These are phyloP conservation scores for Pangasius larnaudii DNA, from an alignment of 2,797 vertebrate genomes.

Conservation along the genomic window DNA sequence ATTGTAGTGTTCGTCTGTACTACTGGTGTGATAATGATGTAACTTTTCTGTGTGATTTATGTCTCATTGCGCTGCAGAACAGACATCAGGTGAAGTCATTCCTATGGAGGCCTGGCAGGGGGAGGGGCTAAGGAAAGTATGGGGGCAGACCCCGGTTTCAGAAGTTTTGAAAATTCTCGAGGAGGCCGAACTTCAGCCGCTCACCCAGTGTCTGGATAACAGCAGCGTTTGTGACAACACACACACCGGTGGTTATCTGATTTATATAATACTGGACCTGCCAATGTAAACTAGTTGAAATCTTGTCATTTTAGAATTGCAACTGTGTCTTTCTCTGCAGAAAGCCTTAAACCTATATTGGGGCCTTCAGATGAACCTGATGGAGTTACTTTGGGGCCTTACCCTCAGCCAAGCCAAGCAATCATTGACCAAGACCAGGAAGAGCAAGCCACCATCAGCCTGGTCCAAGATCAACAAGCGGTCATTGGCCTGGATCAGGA, in stretches of 20 bases:
- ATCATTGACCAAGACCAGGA: conserved; percentile 37
- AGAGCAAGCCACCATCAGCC: conserved; percentile 27
- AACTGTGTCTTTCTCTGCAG: conserved; percentile 50
- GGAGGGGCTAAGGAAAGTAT: conserved; percentile 81
- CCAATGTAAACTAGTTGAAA: background rate
- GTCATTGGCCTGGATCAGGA: conserved; percentile 36
- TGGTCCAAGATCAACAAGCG: conserved; percentile 14
- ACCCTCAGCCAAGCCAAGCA: conserved; percentile 27
- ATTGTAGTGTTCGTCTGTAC: background rate
- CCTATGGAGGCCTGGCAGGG: conserved; percentile 73
- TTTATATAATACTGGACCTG: background rate
- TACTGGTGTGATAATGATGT: background rate
- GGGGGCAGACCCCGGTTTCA: conserved; percentile 82
- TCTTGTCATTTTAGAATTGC: background rate
- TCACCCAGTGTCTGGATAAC: conserved; percentile 80
- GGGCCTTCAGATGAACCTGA: conserved; percentile 42
- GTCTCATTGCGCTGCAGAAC: conserved; percentile 68
- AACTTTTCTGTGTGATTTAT: background rate
- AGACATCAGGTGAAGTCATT: conserved; percentile 84
- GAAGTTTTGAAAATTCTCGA: conserved; percentile 84
- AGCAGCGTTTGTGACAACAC: conserved; percentile 60
- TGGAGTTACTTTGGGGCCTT: conserved; percentile 41
- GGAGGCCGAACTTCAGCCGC: conserved; percentile 86
- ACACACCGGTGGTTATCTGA: conserved; percentile 46
- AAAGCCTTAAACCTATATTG: conserved; percentile 52